Percentiles rank a stretch among this genome's conserved stretches.
Evolutionary conservation across 2,888 invertebrate genomes (phyloP).

Genomic region (Julus scandinavius): DNA sequence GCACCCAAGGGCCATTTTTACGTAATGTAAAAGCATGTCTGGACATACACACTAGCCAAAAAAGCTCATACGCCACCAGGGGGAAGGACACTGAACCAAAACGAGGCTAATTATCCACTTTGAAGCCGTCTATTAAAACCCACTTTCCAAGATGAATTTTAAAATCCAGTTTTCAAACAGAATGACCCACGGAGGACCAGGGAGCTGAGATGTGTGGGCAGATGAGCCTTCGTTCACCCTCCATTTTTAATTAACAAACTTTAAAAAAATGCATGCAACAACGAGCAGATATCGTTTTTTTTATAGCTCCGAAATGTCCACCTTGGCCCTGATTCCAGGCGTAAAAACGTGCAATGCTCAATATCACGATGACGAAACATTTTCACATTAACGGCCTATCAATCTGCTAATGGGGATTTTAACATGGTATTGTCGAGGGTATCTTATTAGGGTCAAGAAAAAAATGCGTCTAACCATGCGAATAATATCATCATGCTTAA

Average conservation of each 20-base stretch:
- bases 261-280: neutral
- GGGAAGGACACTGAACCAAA: too few species aligned
- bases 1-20: too few species aligned
- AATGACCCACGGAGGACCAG: neutral
- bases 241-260: neutral
- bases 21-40: too few species aligned
- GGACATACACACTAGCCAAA: too few species aligned
- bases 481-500: neutral
- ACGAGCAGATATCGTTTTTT: neutral
- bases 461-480: neutral
- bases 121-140: neutral
- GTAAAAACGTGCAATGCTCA: neutral
- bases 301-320: neutral
- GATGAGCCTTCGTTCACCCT: neutral
- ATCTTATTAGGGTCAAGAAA: neutral
- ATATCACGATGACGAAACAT: neutral
- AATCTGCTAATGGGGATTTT: neutral
- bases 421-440: neutral
- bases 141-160: neutral
- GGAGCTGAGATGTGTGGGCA: neutral
- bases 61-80: too few species aligned
- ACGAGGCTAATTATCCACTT: neutral
- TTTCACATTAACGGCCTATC: neutral
- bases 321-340: constrained; percentile 12
- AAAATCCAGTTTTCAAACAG: neutral